A percentile compares a stretch with the other conserved stretches of the same genome.
Evolutionary conservation across 2,888 invertebrate species (phyloP).

Genomic region (Gari tellinella): DNA sequence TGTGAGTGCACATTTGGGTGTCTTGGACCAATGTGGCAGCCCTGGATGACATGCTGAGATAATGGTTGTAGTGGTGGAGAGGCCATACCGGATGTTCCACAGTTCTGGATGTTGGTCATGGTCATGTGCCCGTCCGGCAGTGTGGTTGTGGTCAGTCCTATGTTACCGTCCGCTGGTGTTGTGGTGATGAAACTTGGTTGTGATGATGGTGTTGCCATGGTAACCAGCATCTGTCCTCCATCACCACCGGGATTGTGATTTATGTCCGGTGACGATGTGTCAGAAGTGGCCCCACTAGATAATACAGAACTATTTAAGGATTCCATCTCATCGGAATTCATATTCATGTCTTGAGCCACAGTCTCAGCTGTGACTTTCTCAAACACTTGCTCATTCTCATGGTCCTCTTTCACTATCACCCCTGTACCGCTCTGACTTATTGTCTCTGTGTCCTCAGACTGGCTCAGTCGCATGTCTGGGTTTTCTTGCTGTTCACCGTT

Average conservation of each 20-base stretch:
- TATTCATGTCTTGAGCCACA: conserved; percentile 5
- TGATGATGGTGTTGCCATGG: conserved; percentile 5
- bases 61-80: too few species aligned
- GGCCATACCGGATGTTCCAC: too few species aligned
- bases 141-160: background rate
- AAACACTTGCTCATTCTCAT: background rate
- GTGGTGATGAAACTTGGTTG: conserved; percentile 13
- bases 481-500: background rate
- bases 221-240: conserved; percentile 9
- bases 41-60: too few species aligned
- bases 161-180: too few species aligned
- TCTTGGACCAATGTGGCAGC: conserved; percentile 12
- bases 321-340: conserved; percentile 19
- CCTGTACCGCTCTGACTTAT: conserved; percentile 1
- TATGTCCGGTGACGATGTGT: background rate
- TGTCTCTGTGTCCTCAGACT: conserved; percentile 5
- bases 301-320: conserved; percentile 2
- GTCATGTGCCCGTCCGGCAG: conserved; percentile 32
- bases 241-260: conserved; percentile 1
- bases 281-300: conserved; percentile 2
- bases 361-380: background rate
- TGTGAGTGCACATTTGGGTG: background rate
- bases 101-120: conserved; percentile 16
- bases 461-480: background rate
- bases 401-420: conserved; percentile 11